Evolutionary conservation across 2,113 vertebrate genomes (phyloP).

Genomic region (Apus apus): DNA sequence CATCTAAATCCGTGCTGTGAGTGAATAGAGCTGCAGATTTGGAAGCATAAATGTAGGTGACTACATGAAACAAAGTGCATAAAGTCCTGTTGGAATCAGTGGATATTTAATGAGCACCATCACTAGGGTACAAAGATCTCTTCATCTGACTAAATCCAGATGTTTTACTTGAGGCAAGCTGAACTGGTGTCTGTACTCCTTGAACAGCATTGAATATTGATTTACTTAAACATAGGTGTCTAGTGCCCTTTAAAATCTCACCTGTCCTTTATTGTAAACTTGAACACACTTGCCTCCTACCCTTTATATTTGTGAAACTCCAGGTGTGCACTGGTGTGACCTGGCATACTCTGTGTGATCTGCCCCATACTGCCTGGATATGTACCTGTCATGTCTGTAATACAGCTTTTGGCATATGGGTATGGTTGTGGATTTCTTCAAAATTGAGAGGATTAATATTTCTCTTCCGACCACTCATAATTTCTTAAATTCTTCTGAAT

Average conservation of each 20-base stretch:
- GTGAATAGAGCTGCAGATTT: neutral
- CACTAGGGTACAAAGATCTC: neutral
- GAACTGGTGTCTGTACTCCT: neutral
- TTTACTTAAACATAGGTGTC: neutral
- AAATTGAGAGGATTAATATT: neutral
- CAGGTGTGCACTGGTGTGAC: neutral
- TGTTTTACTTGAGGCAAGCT: neutral
- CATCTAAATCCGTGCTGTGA: neutral
- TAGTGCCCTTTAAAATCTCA: neutral
- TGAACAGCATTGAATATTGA: neutral
- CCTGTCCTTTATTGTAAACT: neutral
- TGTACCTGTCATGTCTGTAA: neutral
- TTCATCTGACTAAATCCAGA: neutral
- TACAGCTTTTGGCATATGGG: accelerated
- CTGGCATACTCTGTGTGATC: accelerated
- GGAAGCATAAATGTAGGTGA: neutral
- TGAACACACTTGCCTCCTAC: neutral
- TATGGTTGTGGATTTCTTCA: neutral
- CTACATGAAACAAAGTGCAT: neutral
- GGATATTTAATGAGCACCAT: accelerated
- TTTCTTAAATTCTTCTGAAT: neutral
- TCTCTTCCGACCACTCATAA: neutral
- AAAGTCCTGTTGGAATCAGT: neutral
- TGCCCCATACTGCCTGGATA: neutral
- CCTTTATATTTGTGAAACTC: neutral